Conservation (phyloP, 2,113 vertebrate genomes). For the Trogon surrucura region DNA sequence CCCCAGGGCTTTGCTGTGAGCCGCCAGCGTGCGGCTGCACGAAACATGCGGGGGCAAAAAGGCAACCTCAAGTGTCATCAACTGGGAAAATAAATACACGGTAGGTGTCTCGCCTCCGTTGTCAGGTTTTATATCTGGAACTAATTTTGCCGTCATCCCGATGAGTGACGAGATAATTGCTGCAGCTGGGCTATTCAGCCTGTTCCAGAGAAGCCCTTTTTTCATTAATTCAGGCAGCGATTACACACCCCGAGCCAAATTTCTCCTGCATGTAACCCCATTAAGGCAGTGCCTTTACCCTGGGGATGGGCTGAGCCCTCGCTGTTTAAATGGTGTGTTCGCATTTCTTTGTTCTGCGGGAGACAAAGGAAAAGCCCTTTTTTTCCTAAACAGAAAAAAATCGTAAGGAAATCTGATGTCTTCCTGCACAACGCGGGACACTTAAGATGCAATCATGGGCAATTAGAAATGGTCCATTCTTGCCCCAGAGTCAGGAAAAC, state of each 20-base stretch:
- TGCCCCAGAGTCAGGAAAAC: neutral
- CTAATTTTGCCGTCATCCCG: constrained; percentile 45
- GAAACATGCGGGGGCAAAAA: neutral
- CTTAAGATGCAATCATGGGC: neutral
- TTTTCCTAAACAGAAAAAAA: neutral
- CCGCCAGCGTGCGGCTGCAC: neutral
- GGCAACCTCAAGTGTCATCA: neutral
- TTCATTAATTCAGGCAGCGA: constrained; percentile 50
- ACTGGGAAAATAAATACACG: neutral
- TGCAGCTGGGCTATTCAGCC: constrained; percentile 57
- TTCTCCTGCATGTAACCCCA: constrained; percentile 1
- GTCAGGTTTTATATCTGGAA: constrained; percentile 42
- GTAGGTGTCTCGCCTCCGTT: neutral
- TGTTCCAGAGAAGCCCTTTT: neutral
- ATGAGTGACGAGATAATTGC: constrained; percentile 61
- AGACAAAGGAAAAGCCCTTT: constrained; percentile 37
- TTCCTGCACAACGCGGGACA: neutral
- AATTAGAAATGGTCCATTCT: neutral
- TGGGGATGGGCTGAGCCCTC: constrained; percentile 1
- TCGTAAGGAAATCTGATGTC: neutral
- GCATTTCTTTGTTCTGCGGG: constrained; percentile 16
- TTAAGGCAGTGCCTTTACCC: neutral
- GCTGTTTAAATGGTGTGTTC: neutral
- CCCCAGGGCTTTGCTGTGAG: neutral
- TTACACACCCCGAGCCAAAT: constrained; percentile 12